Evolutionary conservation across 1,140 invertebrate species (phyloP), one percentile per base, ranked within the genome.

Genomic region (Radopholus similis): DNA sequence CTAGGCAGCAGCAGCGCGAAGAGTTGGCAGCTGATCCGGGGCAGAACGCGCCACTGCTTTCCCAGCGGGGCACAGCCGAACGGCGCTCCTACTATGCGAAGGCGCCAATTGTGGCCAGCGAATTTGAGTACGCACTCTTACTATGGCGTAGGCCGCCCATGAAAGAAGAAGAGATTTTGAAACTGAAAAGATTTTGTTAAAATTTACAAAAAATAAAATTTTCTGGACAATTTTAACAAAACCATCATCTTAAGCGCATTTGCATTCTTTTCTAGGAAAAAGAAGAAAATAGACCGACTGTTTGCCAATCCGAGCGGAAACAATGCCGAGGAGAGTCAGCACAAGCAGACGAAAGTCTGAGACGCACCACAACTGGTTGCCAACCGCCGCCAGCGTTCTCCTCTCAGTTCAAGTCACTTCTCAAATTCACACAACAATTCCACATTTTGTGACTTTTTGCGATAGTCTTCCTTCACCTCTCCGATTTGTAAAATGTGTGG

Each of bases 201-300:
- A 23, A 0, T 4, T 0, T 6, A 23, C 21, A 13, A 32, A 11
- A 18, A 62, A 13, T 66, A n/a, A 0, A 23, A 13, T 28, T 15
- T 15, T 66, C 3, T 70, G 28, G 30, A 18, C 30, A 1, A 23
- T 64, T 66, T 49, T 34, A 2, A 51, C 13, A 59, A 32, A 13
- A 55, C 13, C 0, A 26, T n/a, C 15, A 47, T n/a, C 38, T 51
- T 11, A 21, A 15, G n/a, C 55, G 21, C 53, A 2, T 26, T 59
- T 1, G 51, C n/a, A 1, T 1, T 49, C n/a, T 11, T 70, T 70
- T 68, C 15, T 26, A 71, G 69, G 44, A 71, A 71, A 26, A 71
- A 71, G 71, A 71, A 71, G 71, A 71, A 53, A 40, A 40, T 71
- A n/a, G 69, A 71, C 8, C 62, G 69, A 13, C 26, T 71, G 30